A percentile compares a stretch with the other conserved stretches of the same genome.
Evolutionary conservation across 2,888 invertebrate genomes (phyloP).

Genomic region (Dasysyrphus tricinctus): DNA sequence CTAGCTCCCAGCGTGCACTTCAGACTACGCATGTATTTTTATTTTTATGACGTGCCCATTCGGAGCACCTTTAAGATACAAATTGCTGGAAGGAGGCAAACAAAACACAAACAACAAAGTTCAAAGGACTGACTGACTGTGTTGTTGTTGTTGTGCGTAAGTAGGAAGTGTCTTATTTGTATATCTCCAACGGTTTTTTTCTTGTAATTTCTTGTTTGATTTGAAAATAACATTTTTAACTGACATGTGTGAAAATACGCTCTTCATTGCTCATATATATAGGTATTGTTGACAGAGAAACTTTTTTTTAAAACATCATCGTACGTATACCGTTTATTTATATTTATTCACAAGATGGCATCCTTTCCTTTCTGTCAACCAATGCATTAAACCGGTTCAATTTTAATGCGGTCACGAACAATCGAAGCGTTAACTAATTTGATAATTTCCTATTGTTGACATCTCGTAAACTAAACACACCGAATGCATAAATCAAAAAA

Average conservation of each 20-base stretch:
- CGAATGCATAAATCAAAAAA: slow-evolving; percentile 47
- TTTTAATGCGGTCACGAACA: slow-evolving; percentile 45
- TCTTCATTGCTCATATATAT: neutral
- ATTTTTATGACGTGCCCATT: slow-evolving; percentile 58
- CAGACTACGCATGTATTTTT: slow-evolving; percentile 41
- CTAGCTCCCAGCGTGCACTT: slow-evolving; percentile 48
- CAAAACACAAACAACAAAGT: slow-evolving; percentile 19
- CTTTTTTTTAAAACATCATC: neutral
- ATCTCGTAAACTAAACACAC: slow-evolving; percentile 15
- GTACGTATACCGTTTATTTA: slow-evolving; percentile 39
- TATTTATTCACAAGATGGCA: slow-evolving; percentile 44
- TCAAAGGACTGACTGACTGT: slow-evolving; percentile 59
- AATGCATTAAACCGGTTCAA: slow-evolving; percentile 36
- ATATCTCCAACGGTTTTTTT: slow-evolving; percentile 17
- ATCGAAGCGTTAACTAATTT: slow-evolving; percentile 33
- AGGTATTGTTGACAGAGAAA: slow-evolving; percentile 44
- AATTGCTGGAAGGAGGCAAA: slow-evolving; percentile 43
- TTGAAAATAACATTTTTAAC: slow-evolving; percentile 18
- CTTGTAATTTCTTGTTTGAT: slow-evolving; percentile 40
- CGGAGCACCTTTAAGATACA: slow-evolving; percentile 63
- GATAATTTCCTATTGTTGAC: slow-evolving; percentile 38
- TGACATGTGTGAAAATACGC: slow-evolving; percentile 58
- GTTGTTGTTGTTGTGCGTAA: neutral
- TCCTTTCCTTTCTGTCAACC: slow-evolving; percentile 22
- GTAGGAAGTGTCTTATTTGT: slow-evolving; percentile 59